Evolutionary conservation across 2,797 vertebrate genomes (phyloP).

Genomic region (Sebastes itinus): DNA sequence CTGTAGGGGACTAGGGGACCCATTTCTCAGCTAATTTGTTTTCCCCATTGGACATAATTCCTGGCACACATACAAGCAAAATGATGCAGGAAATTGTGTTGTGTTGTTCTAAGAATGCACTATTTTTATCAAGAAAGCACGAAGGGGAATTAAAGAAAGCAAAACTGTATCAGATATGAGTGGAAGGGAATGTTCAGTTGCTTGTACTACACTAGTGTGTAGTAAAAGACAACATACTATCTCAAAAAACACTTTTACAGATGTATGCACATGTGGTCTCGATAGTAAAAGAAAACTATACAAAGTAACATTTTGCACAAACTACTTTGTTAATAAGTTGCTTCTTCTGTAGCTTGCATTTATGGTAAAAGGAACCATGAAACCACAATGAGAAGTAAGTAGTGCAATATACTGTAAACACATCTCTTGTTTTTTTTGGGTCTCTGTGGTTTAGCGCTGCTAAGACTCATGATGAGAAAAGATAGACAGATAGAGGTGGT

Average conservation of each 20-base stretch:
- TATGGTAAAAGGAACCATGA: background rate
- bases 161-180: background rate
- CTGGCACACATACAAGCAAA: constrained; percentile 25
- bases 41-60: constrained; percentile 15
- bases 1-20: background rate
- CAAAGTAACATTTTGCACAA: background rate
- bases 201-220: constrained; percentile 66
- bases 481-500: background rate
- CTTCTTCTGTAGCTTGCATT: background rate
- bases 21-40: constrained; percentile 1
- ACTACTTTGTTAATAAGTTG: background rate
- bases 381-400: background rate
- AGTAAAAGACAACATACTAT: background rate
- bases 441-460: background rate
- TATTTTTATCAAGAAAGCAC: constrained; percentile 50
- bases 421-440: background rate
- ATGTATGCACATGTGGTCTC: background rate
- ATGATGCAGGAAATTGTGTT: constrained; percentile 61
- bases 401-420: background rate
- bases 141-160: constrained; percentile 24
- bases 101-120: constrained; percentile 49
- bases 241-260: background rate
- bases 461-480: background rate
- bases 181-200: background rate
- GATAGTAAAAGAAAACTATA: background rate